Base-by-base conservation (phyloP, 2,797 vertebrate genomes). In the Microctenopoma lineatum region DNA sequence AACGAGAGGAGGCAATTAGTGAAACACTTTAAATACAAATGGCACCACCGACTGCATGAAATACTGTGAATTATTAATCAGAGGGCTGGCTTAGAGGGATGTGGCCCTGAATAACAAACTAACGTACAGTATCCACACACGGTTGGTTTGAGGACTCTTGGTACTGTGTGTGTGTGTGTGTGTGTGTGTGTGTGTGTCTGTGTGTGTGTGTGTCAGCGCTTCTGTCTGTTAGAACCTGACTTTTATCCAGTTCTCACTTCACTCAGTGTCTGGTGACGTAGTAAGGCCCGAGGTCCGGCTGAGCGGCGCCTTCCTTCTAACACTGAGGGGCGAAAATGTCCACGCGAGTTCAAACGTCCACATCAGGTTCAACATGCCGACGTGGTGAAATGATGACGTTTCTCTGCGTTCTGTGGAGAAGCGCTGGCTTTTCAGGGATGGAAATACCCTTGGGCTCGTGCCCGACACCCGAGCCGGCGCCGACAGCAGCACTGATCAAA, bases 1-100 rank as follows among this genome's bases (percentile, higher is more conserved):
- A 41, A 83, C 64, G 70, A 75, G 81, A 85, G 66, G 79, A 62
- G 70, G 75, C 75, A 88, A 90, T 91, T 91, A 86, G 84, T 21
- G 52, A 78, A 86, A 80, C 81, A 55, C 70, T 87, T 84, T 75
- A 74, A 81, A 85, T 77, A 83, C 81, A 86, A 83, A 85, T 67
- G 81, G 66, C 56, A 63, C 41, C 47, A 38, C 51, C 59, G 70
- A 59, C 74, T 80, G 83, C 59, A 73, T 60, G 58, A 78, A 78
- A 79, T 27, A 66, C 26, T 18, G 61, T 68, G 57, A 77, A 88
- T 84, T 70, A 88, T 81, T 80, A 83, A 83, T 67, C 62, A 63
- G 45, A 58, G 72, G 61, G 54, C 41, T 21, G 66, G 41, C 44
- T 79, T 2, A 32, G 57, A 77, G 54, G 55, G 68, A 62, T 7